Evolutionary conservation across 2,888 invertebrate genomes (phyloP).

Genomic region (Agrochola lychnidis): DNA sequence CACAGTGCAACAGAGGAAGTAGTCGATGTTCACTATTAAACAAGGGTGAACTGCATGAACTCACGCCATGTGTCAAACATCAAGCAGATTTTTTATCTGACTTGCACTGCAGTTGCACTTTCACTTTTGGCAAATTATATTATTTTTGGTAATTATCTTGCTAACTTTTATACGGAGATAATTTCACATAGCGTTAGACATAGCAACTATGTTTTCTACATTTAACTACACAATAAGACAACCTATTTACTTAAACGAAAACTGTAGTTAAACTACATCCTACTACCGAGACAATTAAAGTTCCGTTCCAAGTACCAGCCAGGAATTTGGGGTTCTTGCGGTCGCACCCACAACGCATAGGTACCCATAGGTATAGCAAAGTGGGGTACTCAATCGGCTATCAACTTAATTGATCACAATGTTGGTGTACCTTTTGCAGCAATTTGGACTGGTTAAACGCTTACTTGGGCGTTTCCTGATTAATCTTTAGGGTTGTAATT

Average conservation of each 20-base stretch:
- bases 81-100: neutral
- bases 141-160: too few relatives aligned
- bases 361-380: slow-evolving; percentile 66
- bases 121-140: neutral
- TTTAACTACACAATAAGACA: slow-evolving; percentile 40
- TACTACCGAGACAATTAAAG: slow-evolving; percentile 68
- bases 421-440: slow-evolving; percentile 76
- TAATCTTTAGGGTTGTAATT: slow-evolving; percentile 82
- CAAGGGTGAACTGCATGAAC: slow-evolving; percentile 2
- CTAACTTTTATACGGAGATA: neutral
- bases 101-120: neutral
- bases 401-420: slow-evolving; percentile 79
- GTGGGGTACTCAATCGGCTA: slow-evolving; percentile 74
- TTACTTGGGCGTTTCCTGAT: slow-evolving; percentile 80
- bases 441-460: slow-evolving; percentile 80
- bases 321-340: slow-evolving; percentile 70
- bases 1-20: neutral
- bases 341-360: slow-evolving; percentile 65
- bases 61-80: neutral
- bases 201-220: slow-evolving; percentile 28
- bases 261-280: slow-evolving; percentile 62
- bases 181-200: neutral
- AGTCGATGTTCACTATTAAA: neutral
- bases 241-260: slow-evolving; percentile 60
- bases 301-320: slow-evolving; percentile 64